Base-by-base conservation (phyloP, 2,888 invertebrate genomes). In the Uloborus plumipes region DNA sequence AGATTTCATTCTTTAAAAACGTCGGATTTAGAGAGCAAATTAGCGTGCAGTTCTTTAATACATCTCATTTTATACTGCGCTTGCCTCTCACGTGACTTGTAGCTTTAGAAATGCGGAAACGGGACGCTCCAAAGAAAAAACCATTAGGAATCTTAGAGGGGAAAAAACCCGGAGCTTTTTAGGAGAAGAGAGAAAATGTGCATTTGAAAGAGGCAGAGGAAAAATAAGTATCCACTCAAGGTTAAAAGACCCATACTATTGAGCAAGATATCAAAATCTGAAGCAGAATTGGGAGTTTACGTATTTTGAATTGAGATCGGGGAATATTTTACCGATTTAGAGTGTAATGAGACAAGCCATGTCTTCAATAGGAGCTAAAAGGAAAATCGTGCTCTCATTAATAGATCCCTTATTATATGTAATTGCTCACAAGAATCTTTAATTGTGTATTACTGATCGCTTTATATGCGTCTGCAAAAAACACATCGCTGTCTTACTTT, bases 21-120 rank as follows among this genome's bases (percentile, higher is more conserved):
- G 61, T n/a, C 51, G 69, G 69, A 76, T 69, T 76, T 69, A 62
- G 64, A 62, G 69, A 76, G 39, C 39, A 76, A 76, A 76, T 76
- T 76, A 69, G 62, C 61, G 58, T 76, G 31, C 61, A 76, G 74
- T 50, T 67, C 51, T 76, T 76, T 62, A 76, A 69, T 76, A 39
- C 67, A 53, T 62, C 51, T 20, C 53, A 76, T 62, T 59, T 69
- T 59, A 51, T 53, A 61, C 53, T 69, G 50, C 69, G 55, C 51
- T 76, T 76, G 47, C 53, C 39, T 62, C 69, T 69, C 61, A 53
- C 49, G 69, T 76, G 61, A 76, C 69, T 51, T 76, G 61, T 69
- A 53, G 62, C 76, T 76, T 62, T 69, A 76, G 76, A 59, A 75
- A 76, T 76, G 61, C 61, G 39, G 61, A 59, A 75, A 67, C 47